These are phyloP conservation scores for Eupithecia abbreviata DNA, from an alignment of 2,888 invertebrate genomes.

Conservation along the genomic window DNA sequence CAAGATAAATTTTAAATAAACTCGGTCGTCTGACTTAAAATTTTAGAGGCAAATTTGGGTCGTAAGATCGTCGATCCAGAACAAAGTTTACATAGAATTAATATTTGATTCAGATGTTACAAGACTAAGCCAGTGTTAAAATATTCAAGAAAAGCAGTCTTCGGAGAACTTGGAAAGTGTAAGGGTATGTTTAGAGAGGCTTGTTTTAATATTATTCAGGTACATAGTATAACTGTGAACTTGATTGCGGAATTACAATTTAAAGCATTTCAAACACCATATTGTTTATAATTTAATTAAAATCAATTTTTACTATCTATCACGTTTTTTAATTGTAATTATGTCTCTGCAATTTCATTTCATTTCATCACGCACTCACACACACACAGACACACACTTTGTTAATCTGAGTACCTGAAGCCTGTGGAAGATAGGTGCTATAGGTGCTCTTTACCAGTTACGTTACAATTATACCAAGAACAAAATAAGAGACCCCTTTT, in stretches of 20 bases:
- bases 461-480: neutral
- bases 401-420: too few relatives aligned
- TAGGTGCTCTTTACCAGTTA: neutral
- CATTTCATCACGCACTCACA: too few relatives aligned
- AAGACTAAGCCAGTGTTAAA: constrained; percentile 7
- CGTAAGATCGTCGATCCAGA: constrained; percentile 17
- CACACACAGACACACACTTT: too few relatives aligned
- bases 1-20: constrained; percentile 16
- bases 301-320: too few relatives aligned
- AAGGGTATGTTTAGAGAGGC: neutral
- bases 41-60: constrained; percentile 21
- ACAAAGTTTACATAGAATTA: constrained; percentile 16
- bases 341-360: too few relatives aligned
- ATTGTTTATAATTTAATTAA: too few relatives aligned
- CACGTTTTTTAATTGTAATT: too few relatives aligned
- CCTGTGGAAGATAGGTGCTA: too few relatives aligned
- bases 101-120: constrained; percentile 17
- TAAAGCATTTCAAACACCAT: neutral
- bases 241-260: neutral
- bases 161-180: constrained; percentile 5
- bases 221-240: neutral
- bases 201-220: neutral
- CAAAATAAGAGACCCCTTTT: neutral
- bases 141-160: constrained; percentile 8
- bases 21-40: constrained; percentile 1